Conservation (phyloP, 2,888 invertebrate species). For the Chrysina gloriosa region DNA sequence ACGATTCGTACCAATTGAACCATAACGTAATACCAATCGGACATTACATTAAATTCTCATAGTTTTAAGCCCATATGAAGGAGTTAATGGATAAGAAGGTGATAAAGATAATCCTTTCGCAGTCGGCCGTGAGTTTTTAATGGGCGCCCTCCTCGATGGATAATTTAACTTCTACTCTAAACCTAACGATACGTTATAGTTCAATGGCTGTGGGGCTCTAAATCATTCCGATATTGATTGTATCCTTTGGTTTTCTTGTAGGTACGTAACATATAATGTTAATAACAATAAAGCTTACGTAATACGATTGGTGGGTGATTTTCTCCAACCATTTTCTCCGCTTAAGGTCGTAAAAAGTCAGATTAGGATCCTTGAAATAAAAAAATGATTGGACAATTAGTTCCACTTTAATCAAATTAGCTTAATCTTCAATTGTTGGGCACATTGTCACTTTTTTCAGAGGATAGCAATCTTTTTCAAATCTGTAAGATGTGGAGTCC, state of each 20-base stretch:
- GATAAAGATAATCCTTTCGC: constrained; percentile 26
- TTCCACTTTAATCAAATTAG: too few relatives aligned
- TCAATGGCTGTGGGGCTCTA: not conserved
- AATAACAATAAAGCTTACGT: not conserved
- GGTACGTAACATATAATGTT: constrained; percentile 18
- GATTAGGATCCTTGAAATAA: too few relatives aligned
- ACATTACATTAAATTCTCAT: constrained; percentile 26
- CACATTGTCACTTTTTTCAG: too few relatives aligned
- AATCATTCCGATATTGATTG: constrained; percentile 5
- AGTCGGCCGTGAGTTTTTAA: constrained; percentile 18
- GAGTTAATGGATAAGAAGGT: constrained; percentile 29
- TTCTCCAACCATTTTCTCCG: not conserved
- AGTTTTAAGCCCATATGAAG: constrained; percentile 14
- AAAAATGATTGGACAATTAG: too few relatives aligned
- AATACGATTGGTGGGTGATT: constrained; percentile 4
- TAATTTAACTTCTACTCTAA: too few relatives aligned
- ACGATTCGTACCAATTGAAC: constrained; percentile 3
- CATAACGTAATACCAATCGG: constrained; percentile 21
- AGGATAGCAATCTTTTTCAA: too few relatives aligned
- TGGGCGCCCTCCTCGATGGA: not conserved
- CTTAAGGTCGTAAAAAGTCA: too few relatives aligned
- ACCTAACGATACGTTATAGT: constrained; percentile 18
- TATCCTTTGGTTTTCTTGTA: not conserved
- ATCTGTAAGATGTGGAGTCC: too few relatives aligned
- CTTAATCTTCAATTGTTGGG: too few relatives aligned